Evolutionary conservation across 1,140 invertebrate species (phyloP).

Genomic region (Scaptomyza pallida): DNA sequence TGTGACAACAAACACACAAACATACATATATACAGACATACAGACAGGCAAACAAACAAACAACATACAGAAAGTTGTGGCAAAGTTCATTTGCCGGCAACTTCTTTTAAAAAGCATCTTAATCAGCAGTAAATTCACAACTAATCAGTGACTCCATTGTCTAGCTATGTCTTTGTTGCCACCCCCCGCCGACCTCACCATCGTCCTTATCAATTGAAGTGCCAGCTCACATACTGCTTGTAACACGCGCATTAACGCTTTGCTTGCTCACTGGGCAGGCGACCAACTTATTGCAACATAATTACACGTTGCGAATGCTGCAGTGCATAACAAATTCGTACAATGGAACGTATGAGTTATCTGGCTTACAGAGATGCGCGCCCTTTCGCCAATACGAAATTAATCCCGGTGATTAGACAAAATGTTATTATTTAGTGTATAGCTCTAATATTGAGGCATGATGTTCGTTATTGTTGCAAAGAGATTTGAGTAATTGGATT

Average conservation of each 20-base stretch:
- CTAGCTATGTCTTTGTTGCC: conserved; percentile 23
- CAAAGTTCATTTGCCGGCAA: conserved; percentile 56
- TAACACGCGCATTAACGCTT: conserved; percentile 51
- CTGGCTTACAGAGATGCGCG: conserved; percentile 25
- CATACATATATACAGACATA: not conserved
- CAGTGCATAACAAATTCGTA: conserved; percentile 58
- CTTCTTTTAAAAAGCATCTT: conserved; percentile 74
- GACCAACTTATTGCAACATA: conserved; percentile 71
- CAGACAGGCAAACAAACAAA: not conserved
- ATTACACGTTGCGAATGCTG: conserved; percentile 59
- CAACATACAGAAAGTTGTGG: conserved; percentile 53
- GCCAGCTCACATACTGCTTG: conserved; percentile 55
- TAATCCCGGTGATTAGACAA: not conserved
- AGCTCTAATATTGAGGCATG: not conserved
- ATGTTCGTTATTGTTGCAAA: not conserved
- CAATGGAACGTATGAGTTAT: conserved; percentile 46
- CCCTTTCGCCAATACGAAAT: no score
- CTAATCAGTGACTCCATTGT: conserved; percentile 79
- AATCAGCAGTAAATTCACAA: conserved; percentile 82
- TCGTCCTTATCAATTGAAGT: conserved; percentile 29
- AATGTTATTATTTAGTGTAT: not conserved
- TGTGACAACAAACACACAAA: conserved; percentile 29
- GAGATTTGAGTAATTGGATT: not conserved
- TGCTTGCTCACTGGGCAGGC: conserved; percentile 21
- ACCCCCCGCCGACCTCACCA: no score